A percentile compares a stretch with the other conserved stretches of the same genome.
These are phyloP conservation scores for Rhogogaster chlorosoma DNA, from an alignment of 2,888 invertebrate genomes.

Conservation along the genomic window DNA sequence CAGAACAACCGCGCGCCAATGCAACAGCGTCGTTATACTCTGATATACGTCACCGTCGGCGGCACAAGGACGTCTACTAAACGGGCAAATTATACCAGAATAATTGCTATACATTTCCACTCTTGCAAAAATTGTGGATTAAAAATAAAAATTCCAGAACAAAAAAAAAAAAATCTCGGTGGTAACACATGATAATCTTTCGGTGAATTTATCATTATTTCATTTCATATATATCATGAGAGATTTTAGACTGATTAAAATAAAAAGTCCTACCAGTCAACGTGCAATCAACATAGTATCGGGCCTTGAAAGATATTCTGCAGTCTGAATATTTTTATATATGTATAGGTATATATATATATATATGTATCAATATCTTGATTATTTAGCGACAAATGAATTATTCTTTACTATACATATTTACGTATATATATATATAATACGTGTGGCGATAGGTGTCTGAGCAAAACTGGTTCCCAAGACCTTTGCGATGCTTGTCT, in stretches of 20 bases:
- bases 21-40: conserved; percentile 46
- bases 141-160: not conserved
- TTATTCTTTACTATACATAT: conserved; percentile 51
- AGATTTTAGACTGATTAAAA: no score
- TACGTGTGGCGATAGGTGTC: conserved; percentile 55
- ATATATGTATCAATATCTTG: not conserved
- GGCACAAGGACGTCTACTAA: conserved; percentile 72
- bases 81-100: conserved; percentile 70
- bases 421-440: not conserved
- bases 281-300: not conserved
- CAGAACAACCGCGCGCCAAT: conserved; percentile 15
- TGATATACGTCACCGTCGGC: conserved; percentile 61
- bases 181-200: not conserved
- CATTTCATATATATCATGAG: no score
- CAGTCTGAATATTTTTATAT: not conserved
- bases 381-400: conserved; percentile 58
- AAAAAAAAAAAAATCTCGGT: not conserved
- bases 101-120: conserved; percentile 63
- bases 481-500: conserved; percentile 56
- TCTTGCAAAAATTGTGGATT: not conserved
- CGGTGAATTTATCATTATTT: not conserved
- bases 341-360: not conserved
- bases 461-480: conserved; percentile 64
- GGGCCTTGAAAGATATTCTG: not conserved
- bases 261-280: no score